Base-by-base conservation (phyloP, 1,140 invertebrate genomes). In the Octopus sinensis region DNA sequence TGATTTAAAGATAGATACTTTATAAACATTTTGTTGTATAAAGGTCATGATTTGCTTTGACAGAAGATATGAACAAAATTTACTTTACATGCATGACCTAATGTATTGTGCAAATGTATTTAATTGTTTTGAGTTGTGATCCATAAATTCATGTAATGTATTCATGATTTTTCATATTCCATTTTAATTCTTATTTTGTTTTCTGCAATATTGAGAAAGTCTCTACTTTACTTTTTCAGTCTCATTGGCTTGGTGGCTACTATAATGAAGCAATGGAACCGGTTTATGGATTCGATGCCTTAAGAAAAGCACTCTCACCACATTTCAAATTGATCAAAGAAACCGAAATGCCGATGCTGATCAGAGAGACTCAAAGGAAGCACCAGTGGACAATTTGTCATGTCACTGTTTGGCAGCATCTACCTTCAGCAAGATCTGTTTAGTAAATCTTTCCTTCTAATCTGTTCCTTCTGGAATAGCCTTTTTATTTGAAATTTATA, bases 371-470 rank as follows among this genome's bases (percentile, higher is more conserved):
- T 53, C 86, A 86, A 23, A 83, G 89, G n/a, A 91, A 91, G 82
- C 87, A 90, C 80, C 90, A 91, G 83, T 90, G 87, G 87, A 88
- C 88, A 53, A 88, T 91, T n/a, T 87, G 88, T 53, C 89, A 91
- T 83, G 87, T 86, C 12, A 91, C 90, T 7, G 88, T 91, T 9
- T 91, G 90, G 90, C 86, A 84, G 82, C 84, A 87, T 13, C 1
- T 77, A 7, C 76, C 52, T 51, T 17, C 5, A 77, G 52, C 5
- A 77, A 4, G n/a, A 68, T n/a, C n/a, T 13, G n/a, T 68, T 68
- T 68, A n/a, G n/a, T 68, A 68, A 2, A 68, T 13, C 62, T 68
- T 68, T 12, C 30, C 3, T 43, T 43, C 30, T 43, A 43, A 43
- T 43, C 30, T 43, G 30, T 43, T 43, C 30, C 30, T 43, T 43